Evolutionary conservation across 2,888 invertebrate species (phyloP), one percentile per base, ranked within the genome.

Genomic region (Macrophya annulata): DNA sequence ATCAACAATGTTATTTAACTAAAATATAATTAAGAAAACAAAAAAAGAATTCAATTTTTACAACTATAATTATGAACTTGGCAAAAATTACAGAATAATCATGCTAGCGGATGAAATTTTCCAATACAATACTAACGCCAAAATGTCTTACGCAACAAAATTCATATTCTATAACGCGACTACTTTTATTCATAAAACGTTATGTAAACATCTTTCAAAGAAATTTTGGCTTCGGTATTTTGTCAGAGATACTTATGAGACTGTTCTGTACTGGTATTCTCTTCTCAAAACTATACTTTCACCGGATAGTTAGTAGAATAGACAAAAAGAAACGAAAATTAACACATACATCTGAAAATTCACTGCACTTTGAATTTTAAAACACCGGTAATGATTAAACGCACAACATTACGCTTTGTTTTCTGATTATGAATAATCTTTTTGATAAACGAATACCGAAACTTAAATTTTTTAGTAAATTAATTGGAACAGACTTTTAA

Each of bases 171-270:
- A 68, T 37, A 68, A 15, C 12, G 17, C 25, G 25, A 62, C 25
- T 62, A 25, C 25, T 62, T 9, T 62, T 62, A 8, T 62, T 12
- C 21, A 10, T 62, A n/a, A 62, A 25, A 12, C 21, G 2, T 25
- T 51, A 8, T 25, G 25, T n/a, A 25, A 21, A 62, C 21, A 3
- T 62, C 21, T 25, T 21, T 10, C 10, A 25, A 4, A 68, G 68
- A 68, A 68, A 37, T 68, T 68, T 31, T 37, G 68, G 68, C 68
- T 68, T 37, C 15, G 12, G 68, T 68, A 68, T 68, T 68, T 21
- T 31, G 12, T 6, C 51, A 17, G 37, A 37, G 1, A 4, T 68
- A 37, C 68, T 68, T 68, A 5, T 68, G 25, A 37, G 3, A 31
- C 68, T 68, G 15, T 62, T 25, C 25, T 25, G 4, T 9, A 25